Conservation (phyloP, 2,797 vertebrate genomes). For the Phataginus tetradactyla region DNA sequence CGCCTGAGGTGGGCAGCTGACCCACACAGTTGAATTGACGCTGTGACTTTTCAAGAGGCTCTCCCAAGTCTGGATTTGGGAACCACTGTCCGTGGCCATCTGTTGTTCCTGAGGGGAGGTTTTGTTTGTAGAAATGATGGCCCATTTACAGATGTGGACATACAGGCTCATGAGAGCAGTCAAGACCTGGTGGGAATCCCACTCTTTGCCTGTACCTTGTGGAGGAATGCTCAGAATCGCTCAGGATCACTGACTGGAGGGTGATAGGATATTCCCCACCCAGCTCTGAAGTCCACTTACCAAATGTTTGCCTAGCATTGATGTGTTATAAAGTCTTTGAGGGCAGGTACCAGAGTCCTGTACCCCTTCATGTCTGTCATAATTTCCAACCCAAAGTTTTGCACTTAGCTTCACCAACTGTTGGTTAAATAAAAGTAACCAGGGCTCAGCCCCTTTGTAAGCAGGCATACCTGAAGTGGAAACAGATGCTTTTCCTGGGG, state of each 20-base stretch:
- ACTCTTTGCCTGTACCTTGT: neutral
- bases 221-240: neutral
- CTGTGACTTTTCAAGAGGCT: neutral
- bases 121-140: neutral
- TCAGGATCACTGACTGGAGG: accelerated
- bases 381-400: neutral
- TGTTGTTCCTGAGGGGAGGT: neutral
- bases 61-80: neutral
- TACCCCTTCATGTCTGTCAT: accelerated
- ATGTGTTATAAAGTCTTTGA: neutral
- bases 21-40: neutral
- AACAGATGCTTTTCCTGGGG: neutral
- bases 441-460: neutral
- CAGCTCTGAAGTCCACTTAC: neutral
- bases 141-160: neutral
- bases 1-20: accelerated
- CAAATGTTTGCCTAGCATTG: neutral
- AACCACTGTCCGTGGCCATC: neutral
- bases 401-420: neutral
- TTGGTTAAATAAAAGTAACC: neutral
- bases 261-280: too few relatives aligned
- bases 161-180: neutral
- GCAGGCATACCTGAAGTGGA: neutral
- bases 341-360: neutral
- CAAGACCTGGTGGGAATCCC: neutral